A percentile compares a stretch with the other conserved stretches of the same genome.
Evolutionary conservation across 2,888 invertebrate genomes (phyloP).

Genomic region (Dastarcus helophoroides): DNA sequence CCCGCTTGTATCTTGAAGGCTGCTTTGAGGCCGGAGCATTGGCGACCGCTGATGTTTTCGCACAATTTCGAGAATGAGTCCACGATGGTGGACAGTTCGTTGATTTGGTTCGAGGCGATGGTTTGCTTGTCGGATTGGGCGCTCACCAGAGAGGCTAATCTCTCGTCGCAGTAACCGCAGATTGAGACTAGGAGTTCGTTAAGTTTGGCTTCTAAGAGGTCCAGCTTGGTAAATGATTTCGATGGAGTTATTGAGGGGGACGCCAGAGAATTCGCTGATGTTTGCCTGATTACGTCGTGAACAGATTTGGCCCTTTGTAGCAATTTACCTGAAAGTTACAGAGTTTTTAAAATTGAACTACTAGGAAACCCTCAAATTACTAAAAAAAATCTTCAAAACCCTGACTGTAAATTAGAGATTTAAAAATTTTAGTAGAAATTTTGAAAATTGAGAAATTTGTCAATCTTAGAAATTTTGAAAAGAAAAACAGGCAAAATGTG

Average conservation of each 20-base stretch:
- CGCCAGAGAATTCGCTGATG: too few species aligned
- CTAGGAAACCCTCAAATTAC: too few species aligned
- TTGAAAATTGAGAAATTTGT: too few species aligned
- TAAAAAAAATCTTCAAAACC: too few species aligned
- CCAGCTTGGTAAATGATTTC: too few species aligned
- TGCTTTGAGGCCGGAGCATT: constrained; percentile 67
- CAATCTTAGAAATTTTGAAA: too few species aligned
- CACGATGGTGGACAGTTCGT: constrained; percentile 62
- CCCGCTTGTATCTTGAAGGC: constrained; percentile 81
- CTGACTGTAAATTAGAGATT: too few species aligned
- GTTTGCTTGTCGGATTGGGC: constrained; percentile 62
- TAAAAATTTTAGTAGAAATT: too few species aligned
- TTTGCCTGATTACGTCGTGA: constrained; percentile 65
- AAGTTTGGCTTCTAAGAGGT: too few species aligned
- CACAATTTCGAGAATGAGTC: constrained; percentile 68
- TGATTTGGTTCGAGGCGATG: constrained; percentile 66
- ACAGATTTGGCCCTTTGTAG: constrained; percentile 64
- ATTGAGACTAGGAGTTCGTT: constrained; percentile 68
- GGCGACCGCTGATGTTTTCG: constrained; percentile 60
- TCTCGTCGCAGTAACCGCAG: constrained; percentile 86
- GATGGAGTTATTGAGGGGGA: too few species aligned
- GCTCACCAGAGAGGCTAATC: constrained; percentile 78
- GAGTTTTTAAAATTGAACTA: too few species aligned
- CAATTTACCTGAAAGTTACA: constrained; percentile 41
- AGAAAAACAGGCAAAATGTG: too few species aligned